A percentile compares a stretch with the other conserved stretches of the same genome.
These are phyloP conservation scores for Nymphalis io DNA, from an alignment of 1,140 invertebrate genomes.

Conservation along the genomic window DNA sequence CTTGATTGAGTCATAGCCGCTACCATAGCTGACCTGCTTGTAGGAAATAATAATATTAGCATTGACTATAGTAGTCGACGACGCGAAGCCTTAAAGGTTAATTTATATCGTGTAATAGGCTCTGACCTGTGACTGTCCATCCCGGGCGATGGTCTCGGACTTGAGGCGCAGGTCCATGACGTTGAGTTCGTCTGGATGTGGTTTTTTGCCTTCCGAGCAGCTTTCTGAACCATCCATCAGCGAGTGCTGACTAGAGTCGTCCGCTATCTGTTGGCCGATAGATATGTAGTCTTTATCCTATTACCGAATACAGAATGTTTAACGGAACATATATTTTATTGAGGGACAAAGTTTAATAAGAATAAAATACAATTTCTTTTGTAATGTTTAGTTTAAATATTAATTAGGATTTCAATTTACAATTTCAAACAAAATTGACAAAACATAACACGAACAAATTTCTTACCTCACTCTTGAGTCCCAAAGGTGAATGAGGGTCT, in stretches of 20 bases:
- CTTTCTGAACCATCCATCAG: constrained; percentile 57
- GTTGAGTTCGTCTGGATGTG: constrained; percentile 52
- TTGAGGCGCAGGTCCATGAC: constrained; percentile 82
- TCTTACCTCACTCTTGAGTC: constrained; percentile 84
- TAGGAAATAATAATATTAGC: background rate
- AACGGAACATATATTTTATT: no score
- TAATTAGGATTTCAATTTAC: no score
- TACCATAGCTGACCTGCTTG: constrained; percentile 75
- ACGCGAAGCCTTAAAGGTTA: background rate
- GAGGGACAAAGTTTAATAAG: background rate
- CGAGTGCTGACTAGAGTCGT: constrained; percentile 84
- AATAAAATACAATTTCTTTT: no score
- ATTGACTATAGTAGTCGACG: background rate
- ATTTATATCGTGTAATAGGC: background rate
- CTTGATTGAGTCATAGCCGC: constrained; percentile 71
- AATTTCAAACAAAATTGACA: background rate
- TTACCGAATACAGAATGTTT: no score
- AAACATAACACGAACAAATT: constrained; percentile 34
- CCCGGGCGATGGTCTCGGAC: constrained; percentile 69
- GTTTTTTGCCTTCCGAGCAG: constrained; percentile 55
- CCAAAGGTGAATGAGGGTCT: constrained; percentile 76
- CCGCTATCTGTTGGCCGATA: constrained; percentile 66
- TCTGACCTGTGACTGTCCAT: constrained; percentile 51
- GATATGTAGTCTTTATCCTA: background rate
- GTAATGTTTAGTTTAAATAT: no score